Base-by-base conservation (phyloP, 1,140 invertebrate species). In the Oryzaephilus surinamensis region DNA sequence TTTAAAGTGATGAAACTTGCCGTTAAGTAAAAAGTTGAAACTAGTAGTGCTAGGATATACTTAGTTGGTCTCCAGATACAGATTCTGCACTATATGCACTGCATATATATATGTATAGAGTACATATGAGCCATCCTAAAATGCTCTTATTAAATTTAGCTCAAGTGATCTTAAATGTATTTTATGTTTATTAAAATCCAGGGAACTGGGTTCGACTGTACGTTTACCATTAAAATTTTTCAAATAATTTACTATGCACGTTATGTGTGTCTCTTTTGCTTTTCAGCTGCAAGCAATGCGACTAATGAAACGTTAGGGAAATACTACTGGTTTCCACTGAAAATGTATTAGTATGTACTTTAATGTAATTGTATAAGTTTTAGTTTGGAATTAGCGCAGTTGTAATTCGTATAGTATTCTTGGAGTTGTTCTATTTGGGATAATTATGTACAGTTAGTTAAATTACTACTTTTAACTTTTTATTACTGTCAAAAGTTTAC, bases 331-430 rank as follows among this genome's bases (percentile, higher is more conserved):
- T 36, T 36, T 35, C 18, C 33, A 16, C 33, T 20, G 19, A 14
- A 21, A 34, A 21, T 21, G 32, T 34, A 34, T 34, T 34, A 34
- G 32, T 34, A 21, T 36, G 30, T 44, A 44, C 42, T 44, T 34
- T 15, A 43, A 39, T 18, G 35, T 44, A 44, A 44, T 44, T 44
- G 42, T 44, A 31, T 44, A 44, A 44, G 35, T 44, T 44, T 44
- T 30, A 33, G 31, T 16, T 32, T 14, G 21, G 36, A 44, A 39
- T 39, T 44, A 38, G 35, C 36, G 42, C 35, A 38, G 32, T 32
- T 38, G 42, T 44, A 44, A 44, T 38, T 44, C 38, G 42, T 44
- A 44, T 29, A 44, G 42, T 38, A 16, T 44, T 44, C 42, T 44
- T 38, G 18, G 32, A 44, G 28, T 44, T 38, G 37, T 44, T 38